Evolutionary conservation across 2,888 invertebrate genomes (phyloP).

Genomic region (Melanargia galathea): DNA sequence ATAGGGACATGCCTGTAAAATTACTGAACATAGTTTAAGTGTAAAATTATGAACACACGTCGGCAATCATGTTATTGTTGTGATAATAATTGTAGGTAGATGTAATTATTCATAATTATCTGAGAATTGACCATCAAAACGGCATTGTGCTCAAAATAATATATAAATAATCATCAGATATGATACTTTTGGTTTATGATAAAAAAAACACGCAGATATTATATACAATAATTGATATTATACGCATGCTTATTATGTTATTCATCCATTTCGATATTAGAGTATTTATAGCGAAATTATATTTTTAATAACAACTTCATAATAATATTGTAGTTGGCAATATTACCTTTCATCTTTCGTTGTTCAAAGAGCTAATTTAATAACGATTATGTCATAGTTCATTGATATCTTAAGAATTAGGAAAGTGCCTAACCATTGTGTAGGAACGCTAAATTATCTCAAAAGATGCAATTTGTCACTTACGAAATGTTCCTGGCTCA

Average conservation of each 20-base stretch:
- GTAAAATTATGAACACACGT: neutral
- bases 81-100: neutral
- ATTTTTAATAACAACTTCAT: no score
- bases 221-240: neutral
- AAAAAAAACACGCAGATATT: neutral
- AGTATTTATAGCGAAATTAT: no score
- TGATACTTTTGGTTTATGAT: neutral
- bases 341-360: neutral
- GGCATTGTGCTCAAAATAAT: neutral
- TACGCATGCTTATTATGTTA: no score
- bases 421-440: neutral
- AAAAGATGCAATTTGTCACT: neutral
- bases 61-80: conserved; percentile 2
- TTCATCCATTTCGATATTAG: no score
- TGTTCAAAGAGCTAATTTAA: neutral
- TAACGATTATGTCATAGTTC: neutral
- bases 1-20: neutral
- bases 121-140: neutral
- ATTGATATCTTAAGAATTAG: neutral
- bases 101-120: conserved; percentile 11
- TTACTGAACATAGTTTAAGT: neutral
- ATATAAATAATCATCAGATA: neutral
- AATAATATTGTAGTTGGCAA: neutral
- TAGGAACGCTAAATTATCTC: neutral
- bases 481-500: neutral